A percentile compares a stretch with the other conserved stretches of the same genome.
These are phyloP conservation scores for Aphidius ervi DNA, from an alignment of 1,140 invertebrate genomes.

Conservation along the genomic window DNA sequence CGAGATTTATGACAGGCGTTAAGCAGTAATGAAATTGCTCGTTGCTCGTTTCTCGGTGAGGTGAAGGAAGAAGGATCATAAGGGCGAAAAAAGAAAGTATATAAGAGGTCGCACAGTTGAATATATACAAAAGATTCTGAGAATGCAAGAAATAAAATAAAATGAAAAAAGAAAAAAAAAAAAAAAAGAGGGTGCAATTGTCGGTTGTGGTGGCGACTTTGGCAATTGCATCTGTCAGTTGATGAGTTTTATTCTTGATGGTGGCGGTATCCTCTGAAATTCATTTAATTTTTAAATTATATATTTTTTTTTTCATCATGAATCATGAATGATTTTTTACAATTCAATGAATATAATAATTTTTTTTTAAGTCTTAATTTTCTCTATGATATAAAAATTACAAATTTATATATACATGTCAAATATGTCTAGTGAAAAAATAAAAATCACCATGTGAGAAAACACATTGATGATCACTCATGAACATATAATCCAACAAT, in stretches of 20 bases:
- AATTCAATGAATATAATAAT: no score
- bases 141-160: conserved; percentile 18
- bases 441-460: background rate
- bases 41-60: conserved; percentile 48
- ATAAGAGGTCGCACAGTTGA: background rate
- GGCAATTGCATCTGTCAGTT: conserved; percentile 41
- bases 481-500: background rate
- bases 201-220: conserved; percentile 26
- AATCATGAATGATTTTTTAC: no score
- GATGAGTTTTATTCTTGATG: conserved; percentile 28
- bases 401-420: background rate
- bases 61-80: conserved; percentile 13
- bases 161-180: conserved; percentile 8
- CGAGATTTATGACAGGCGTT: conserved; percentile 55
- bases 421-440: background rate
- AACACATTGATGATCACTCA: background rate
- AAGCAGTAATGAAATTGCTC: conserved; percentile 57
- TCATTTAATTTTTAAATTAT: no score
- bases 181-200: conserved; percentile 21
- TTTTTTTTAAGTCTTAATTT: no score
- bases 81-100: conserved; percentile 13
- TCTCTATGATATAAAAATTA: no score
- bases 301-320: no score
- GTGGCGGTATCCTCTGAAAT: conserved; percentile 37
- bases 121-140: background rate